Base-by-base conservation (phyloP, 2,888 invertebrate genomes). In the Lycia hirtaria region DNA sequence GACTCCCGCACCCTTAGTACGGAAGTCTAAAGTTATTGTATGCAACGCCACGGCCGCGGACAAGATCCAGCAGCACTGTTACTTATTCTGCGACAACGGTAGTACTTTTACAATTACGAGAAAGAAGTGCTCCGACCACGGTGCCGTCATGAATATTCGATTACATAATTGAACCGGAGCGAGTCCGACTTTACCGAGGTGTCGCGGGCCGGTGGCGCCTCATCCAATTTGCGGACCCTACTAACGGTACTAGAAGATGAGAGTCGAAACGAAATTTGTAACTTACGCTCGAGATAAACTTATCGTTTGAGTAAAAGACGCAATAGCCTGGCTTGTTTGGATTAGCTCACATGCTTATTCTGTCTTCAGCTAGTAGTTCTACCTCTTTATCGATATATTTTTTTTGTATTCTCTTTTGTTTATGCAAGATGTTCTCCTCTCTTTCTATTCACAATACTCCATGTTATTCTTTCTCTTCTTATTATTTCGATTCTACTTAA, bases 131-230 rank as follows among this genome's bases (percentile, higher is more conserved):
- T 78, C 67, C 74, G 63, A 76, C 66, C 65, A 78, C 78, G 74
- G 78, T 78, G 65, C 65, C 66, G 69, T 80, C 76, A 75, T 80
- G 79, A 80, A 85, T 86, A 86, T 83, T 80, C 79, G 79, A 85
- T 88, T 87, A 86, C 81, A 85, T 88, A 87, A 88, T 81, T 83
- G 80, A 84, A 80, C 73, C 71, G 76, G 69, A 72, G 68, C 69
- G 73, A 72, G 72, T 66, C 71, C 63, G 73, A 69, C 69, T 75
- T 75, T 67, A 71, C 70, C 71, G 70, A 70, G 53, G 69, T 65
- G 67, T 68, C 60, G 67, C 63, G 59, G 62, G 64, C 75, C 76
- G 83, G 80, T 85, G 87, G 82, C 87, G 87, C 86, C 86, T 78
- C 59, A 50, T 50, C 65, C 61, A 63, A 74, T 65, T 71, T 63